phyloP scores from a whole-genome alignment of 1,140 invertebrate genomes.

The Eueides isabella region DNA sequence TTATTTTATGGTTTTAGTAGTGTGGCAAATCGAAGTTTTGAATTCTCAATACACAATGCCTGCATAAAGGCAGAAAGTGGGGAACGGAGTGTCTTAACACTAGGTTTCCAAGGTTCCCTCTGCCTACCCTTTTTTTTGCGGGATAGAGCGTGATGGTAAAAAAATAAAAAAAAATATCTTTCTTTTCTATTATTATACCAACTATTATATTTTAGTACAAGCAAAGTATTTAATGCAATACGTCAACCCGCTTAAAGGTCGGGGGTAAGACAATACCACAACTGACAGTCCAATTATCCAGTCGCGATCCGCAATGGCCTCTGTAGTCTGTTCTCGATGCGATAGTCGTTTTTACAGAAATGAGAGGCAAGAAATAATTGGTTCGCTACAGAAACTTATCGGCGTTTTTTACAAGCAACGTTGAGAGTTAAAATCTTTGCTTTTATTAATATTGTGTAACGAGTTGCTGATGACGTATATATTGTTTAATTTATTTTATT shows the following conservation, averaged over 20 bases:
- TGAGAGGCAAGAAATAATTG: constrained; percentile 46
- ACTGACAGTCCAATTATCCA: constrained; percentile 46
- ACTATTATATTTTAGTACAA: background rate
- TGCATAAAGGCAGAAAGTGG: no score
- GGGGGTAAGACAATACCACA: constrained; percentile 40
- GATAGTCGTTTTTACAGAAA: constrained; percentile 43
- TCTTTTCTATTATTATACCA: no score
- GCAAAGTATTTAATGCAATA: constrained; percentile 23
- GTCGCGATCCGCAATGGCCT: constrained; percentile 22
- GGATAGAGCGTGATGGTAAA: no score
- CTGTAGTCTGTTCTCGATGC: constrained; percentile 35
- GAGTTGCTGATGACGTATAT: background rate
- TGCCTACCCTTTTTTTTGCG: no score
- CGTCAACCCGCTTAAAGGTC: constrained; percentile 19
- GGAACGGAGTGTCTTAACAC: no score
- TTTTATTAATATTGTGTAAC: constrained; percentile 12
- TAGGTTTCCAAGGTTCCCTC: no score
- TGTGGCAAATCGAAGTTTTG: no score
- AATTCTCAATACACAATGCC: no score
- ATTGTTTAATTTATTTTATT: background rate
- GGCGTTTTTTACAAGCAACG: constrained; percentile 19
- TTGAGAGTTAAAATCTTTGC: background rate
- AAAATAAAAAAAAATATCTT: no score
- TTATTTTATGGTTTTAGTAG: no score
- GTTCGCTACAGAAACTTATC: constrained; percentile 42